phyloP scores from a whole-genome alignment of 53 echinoderm and acorn worm genomes.

The Stichopus horrens region DNA sequence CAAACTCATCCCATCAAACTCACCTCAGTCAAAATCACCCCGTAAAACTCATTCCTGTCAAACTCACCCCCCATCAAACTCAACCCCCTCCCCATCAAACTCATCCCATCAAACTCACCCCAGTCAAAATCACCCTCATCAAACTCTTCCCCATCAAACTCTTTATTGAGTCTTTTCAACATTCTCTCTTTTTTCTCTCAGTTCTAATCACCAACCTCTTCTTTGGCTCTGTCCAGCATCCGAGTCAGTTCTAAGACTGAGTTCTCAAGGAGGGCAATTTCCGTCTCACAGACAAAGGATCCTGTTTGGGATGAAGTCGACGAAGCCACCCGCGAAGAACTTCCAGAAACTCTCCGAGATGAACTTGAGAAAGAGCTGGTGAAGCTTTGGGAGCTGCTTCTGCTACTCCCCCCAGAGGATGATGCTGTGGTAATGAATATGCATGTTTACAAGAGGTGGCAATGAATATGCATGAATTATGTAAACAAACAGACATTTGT shows the following conservation, averaged over 20 bases:
- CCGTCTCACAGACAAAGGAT: background rate
- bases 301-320: background rate
- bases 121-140: too few relatives aligned
- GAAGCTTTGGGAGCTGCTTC: background rate
- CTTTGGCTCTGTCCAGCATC: constrained; percentile 83
- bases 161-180: background rate
- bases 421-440: background rate
- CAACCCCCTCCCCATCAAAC: too few relatives aligned
- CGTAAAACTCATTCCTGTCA: background rate
- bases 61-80: background rate
- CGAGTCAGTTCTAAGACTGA: constrained; percentile 56
- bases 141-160: too few relatives aligned
- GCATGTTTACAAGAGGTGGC: background rate
- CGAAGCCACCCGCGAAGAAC: background rate
- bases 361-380: background rate
- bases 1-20: too few relatives aligned
- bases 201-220: constrained; percentile 59
- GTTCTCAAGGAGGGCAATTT: constrained; percentile 55
- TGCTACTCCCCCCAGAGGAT: background rate
- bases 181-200: background rate
- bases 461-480: too few relatives aligned
- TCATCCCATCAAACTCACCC: too few relatives aligned
- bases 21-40: background rate
- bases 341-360: background rate
- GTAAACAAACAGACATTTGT: too few relatives aligned